Percentiles rank a stretch among this genome's conserved stretches.
These are phyloP conservation scores for Myrmecobius fasciatus DNA, from an alignment of 2,113 vertebrate species.

Conservation along the genomic window DNA sequence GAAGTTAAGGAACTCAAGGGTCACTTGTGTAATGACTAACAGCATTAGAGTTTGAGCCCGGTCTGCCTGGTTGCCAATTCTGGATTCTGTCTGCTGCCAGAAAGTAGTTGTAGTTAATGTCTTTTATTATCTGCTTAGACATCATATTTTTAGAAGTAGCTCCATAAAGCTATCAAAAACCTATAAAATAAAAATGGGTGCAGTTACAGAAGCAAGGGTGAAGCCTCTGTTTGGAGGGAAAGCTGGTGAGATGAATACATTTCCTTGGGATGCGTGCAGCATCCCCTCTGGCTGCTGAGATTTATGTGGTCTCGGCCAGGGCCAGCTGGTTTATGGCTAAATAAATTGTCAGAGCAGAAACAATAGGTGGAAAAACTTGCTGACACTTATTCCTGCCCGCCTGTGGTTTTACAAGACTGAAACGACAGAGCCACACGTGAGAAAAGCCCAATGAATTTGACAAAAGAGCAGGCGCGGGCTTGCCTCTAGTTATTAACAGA, in stretches of 20 bases:
- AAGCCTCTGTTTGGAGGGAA: not conserved
- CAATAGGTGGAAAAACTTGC: conserved; percentile 44
- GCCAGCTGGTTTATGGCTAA: conserved; percentile 67
- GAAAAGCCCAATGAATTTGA: not conserved
- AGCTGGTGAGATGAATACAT: not conserved
- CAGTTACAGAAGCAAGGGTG: conserved; percentile 16
- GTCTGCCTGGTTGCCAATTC: not conserved
- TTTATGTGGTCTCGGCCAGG: conserved; percentile 37
- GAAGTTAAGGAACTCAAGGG: not conserved
- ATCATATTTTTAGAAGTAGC: conserved; percentile 36
- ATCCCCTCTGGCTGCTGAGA: conserved; percentile 28
- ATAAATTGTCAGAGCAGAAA: conserved; percentile 64
- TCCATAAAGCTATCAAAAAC: conserved; percentile 16
- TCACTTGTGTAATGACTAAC: not conserved
- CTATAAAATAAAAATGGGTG: conserved; percentile 37
- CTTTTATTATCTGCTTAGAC: conserved; percentile 40
- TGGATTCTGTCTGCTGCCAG: not conserved
- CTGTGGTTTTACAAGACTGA: conserved; percentile 47
- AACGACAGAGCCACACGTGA: conserved; percentile 12
- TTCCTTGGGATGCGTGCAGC: conserved; percentile 25
- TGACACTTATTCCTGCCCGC: rapidly evolving
- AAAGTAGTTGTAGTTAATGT: conserved; percentile 2
- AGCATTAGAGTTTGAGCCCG: not conserved
- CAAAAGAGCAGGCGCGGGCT: not conserved
- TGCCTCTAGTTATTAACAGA: conserved; percentile 8